Conservation (phyloP, 2,113 vertebrate species). For the Motacilla alba region DNA sequence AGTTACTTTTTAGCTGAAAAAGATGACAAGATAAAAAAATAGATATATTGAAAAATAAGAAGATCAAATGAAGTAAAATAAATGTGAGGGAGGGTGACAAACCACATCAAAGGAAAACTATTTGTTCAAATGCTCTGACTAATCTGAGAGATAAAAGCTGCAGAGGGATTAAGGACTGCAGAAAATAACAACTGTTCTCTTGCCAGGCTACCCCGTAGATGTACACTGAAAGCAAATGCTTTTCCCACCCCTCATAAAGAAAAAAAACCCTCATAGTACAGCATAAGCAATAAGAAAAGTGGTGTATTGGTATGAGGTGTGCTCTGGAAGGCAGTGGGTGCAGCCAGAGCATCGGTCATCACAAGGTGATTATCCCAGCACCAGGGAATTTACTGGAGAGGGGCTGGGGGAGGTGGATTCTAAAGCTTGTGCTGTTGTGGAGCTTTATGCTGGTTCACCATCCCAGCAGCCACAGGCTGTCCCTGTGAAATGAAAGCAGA, state of each 20-base stretch:
- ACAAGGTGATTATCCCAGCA: background rate
- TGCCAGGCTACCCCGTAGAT: background rate
- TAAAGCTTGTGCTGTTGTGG: background rate
- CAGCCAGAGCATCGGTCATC: background rate
- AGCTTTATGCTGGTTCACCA: background rate
- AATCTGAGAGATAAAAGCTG: background rate
- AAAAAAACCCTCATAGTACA: background rate
- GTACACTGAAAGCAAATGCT: background rate
- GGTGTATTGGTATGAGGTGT: background rate
- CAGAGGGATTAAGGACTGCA: background rate
- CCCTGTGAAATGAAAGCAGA: background rate
- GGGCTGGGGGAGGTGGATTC: rapidly evolving
- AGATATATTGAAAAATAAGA: background rate
- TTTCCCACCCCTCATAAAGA: background rate
- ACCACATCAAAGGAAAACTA: background rate
- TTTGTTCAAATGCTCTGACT: background rate
- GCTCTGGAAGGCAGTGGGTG: background rate
- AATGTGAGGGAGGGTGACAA: background rate
- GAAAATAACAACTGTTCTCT: background rate
- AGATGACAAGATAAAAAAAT: background rate
- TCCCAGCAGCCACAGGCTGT: rapidly evolving
- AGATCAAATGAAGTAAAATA: background rate
- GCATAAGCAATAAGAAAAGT: background rate
- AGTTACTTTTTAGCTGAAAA: background rate
- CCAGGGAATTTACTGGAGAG: background rate